A percentile compares a stretch with the other conserved stretches of the same genome.
phyloP scores from a whole-genome alignment of 1,140 invertebrate species.

The Bombus waltoni region DNA sequence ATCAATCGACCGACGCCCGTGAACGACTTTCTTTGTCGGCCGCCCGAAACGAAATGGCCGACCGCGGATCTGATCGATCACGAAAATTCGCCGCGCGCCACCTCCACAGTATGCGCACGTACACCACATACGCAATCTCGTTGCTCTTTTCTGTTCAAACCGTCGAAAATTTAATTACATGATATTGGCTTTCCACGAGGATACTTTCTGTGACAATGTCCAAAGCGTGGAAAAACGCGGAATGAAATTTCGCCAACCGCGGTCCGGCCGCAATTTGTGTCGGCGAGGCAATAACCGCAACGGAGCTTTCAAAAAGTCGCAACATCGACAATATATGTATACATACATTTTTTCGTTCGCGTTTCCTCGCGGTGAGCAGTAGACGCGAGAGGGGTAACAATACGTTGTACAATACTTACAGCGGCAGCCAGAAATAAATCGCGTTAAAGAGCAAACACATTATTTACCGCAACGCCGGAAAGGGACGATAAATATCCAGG shows the following conservation, averaged over 20 bases:
- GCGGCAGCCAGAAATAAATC: conserved; percentile 30
- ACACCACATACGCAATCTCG: conserved; percentile 14
- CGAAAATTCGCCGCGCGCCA: conserved; percentile 38
- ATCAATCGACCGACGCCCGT: conserved; percentile 55
- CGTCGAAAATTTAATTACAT: conserved; percentile 47
- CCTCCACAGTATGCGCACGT: background rate
- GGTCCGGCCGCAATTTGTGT: conserved; percentile 23
- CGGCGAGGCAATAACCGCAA: background rate
- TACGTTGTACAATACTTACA: conserved; percentile 9
- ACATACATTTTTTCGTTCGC: background rate
- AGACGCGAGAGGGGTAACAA: background rate
- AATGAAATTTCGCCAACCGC: conserved; percentile 25
- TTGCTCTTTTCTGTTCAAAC: conserved; percentile 31
- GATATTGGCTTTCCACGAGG: conserved; percentile 41
- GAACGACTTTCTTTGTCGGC: conserved; percentile 15
- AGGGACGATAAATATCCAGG: conserved; percentile 51
- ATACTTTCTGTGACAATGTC: conserved; percentile 16
- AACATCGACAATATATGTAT: background rate
- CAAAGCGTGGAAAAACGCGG: conserved; percentile 15
- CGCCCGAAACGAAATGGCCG: conserved; percentile 50
- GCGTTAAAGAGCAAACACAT: conserved; percentile 55
- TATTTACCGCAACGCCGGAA: conserved; percentile 49
- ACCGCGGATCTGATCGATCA: conserved; percentile 58
- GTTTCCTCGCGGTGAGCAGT: background rate
- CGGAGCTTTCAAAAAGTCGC: conserved; percentile 8